Base-by-base conservation (phyloP, 2,797 vertebrate genomes). In the Sebastes variabilis region DNA sequence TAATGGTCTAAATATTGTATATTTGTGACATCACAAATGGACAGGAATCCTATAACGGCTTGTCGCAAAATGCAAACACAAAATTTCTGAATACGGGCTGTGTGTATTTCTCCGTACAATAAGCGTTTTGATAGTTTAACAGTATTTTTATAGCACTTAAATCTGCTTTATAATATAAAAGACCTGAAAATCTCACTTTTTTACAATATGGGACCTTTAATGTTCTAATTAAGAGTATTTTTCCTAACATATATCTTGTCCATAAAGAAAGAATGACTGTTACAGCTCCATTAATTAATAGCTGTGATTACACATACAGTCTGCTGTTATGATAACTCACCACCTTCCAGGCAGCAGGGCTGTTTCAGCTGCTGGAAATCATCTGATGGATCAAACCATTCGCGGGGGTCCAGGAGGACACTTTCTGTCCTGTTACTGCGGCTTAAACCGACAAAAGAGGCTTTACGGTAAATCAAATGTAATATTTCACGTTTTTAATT, bases 371-470 rank as follows among this genome's bases (percentile, higher is more conserved):
- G 86, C 89, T 89, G 66, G 59, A 58, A 86, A 82, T 88, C 90
- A 86, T 93, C 90, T 89, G 92, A 88, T 87, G 86, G 92, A 56
- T 71, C 52, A 68, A 85, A 92, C 92, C 91, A 93, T 85, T 78
- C 30, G 7, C 4, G 2, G 49, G 38, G 18, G 13, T 36, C 2
- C 6, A 10, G 8, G 9, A 16, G 3, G 11, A 29, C 20, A 4
- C 4, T 5, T 58, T 18, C 0, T 27, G 0, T 20, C 1, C 6
- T 7, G 1, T 24, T 24, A 24, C 10, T 46, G 6, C 0, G 0
- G 8, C 0, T 27, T 2, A 72, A 70, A 4, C 0, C 0, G 1
- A 3, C 0, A 0, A 29, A 0, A 18, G 1, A 14, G 1, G 1
- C 1, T 0, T 14, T 1, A 2, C 1, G 1, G 8, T 0, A 2